These are phyloP conservation scores for Gerris buenoi DNA, from an alignment of 1,140 invertebrate genomes.

Conservation along the genomic window DNA sequence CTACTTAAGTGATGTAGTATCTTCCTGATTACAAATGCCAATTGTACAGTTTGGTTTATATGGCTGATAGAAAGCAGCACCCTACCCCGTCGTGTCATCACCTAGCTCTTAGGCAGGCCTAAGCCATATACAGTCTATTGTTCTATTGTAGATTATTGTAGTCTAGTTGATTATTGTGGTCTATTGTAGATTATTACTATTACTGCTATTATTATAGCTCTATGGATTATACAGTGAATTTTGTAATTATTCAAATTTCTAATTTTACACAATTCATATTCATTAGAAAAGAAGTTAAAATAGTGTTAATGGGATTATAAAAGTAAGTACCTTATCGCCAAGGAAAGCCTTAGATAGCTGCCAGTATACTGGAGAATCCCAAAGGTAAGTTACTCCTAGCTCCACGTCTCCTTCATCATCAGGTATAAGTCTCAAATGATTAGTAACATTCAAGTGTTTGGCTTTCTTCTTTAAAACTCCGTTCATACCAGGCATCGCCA, in stretches of 20 bases:
- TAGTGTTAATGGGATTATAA: conserved; percentile 2
- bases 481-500: conserved; percentile 34
- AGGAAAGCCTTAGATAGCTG: conserved; percentile 64
- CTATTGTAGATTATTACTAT: too few relatives aligned
- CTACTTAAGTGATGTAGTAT: too few relatives aligned
- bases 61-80: too few relatives aligned
- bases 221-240: neutral
- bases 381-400: conserved; percentile 44
- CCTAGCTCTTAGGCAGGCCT: too few relatives aligned
- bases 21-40: too few relatives aligned
- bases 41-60: too few relatives aligned
- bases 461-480: conserved; percentile 21
- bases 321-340: conserved; percentile 55
- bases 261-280: neutral
- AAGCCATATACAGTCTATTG: too few relatives aligned
- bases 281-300: neutral
- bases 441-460: conserved; percentile 35
- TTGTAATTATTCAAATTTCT: neutral
- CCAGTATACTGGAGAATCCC: conserved; percentile 72
- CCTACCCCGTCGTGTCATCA: too few relatives aligned
- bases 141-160: too few relatives aligned
- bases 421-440: conserved; percentile 49
- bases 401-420: conserved; percentile 44
- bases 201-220: neutral
- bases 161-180: too few relatives aligned